Evolutionary conservation across 2,888 invertebrate species (phyloP), one percentile per base, ranked within the genome.

Genomic region (Autographa gamma): DNA sequence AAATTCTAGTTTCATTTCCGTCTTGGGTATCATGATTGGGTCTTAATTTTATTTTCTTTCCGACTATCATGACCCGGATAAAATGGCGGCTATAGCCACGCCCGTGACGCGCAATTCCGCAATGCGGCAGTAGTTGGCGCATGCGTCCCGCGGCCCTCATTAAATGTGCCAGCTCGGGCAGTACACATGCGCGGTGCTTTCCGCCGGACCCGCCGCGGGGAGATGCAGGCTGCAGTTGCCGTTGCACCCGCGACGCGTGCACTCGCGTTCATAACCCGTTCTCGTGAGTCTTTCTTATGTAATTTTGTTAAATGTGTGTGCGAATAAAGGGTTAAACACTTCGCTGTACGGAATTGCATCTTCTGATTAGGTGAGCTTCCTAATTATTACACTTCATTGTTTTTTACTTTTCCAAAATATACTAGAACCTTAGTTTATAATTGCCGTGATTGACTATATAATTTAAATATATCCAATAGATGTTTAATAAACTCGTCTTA

Each of bases 131-230:
- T 48, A 1, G 13, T 48, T 48, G n/a, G 69, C 79, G 43, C 76
- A 74, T 74, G 48, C 48, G 48, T 48, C 48, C 48, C 48, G 48
- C 48, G 48, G 48, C 48, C 54, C 54, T 56, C 13, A 56, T 56
- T 56, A 19, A 25, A 25, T 56, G 54, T 56, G 54, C 25, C 54
- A 16, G 48, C n/a, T 56, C 13, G 2, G 54, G 54, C 11, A 56
- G 5, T 9, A 66, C 74, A 48, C 79, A 69, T 69, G 79, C 74
- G 54, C 19, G 54, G 19, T 13, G 54, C 19, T 7, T 18, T 2
- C 25, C 19, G 25, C 19, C 19, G 7, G 19, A 56, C 19, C 19
- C 25, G 19, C 54, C 13, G 54, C 19, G 25, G 54, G 54, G 54
- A 25, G 19, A 25, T 19, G 54, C 19, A 25, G 25, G 11, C 19